Evolutionary conservation across 2,113 vertebrate genomes (phyloP).

Genomic region (Rhabdornis inornatus): DNA sequence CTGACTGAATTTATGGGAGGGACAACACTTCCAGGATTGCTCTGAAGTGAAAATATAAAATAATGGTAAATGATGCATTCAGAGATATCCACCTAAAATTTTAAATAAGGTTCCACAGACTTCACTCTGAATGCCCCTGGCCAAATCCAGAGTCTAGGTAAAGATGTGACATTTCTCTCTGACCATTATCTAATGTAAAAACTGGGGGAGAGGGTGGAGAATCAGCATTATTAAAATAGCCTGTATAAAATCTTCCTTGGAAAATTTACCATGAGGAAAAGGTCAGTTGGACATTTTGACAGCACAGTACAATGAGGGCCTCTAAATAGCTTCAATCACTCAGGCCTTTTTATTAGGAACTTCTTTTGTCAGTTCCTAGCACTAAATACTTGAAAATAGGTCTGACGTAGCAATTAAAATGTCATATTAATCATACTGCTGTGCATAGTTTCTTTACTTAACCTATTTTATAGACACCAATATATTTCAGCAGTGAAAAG

Average conservation of each 20-base stretch:
- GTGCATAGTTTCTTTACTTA: neutral
- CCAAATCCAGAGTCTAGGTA: neutral
- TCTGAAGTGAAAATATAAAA: accelerated
- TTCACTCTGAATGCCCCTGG: neutral
- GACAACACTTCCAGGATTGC: neutral
- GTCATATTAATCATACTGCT: neutral
- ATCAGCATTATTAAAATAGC: neutral
- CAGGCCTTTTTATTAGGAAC: neutral
- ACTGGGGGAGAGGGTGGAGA: neutral
- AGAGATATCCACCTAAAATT: neutral
- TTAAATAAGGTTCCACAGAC: neutral
- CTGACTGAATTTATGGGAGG: neutral
- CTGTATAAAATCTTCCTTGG: neutral
- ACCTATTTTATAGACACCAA: neutral
- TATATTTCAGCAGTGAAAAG: neutral
- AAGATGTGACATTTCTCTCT: neutral
- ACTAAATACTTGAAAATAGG: neutral
- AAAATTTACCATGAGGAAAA: conserved; percentile 14
- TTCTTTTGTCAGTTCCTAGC: neutral
- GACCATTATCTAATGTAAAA: neutral
- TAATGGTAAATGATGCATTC: neutral
- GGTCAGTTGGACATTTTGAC: conserved; percentile 47
- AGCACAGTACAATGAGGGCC: neutral
- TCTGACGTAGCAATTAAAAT: conserved; percentile 20
- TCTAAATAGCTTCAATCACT: neutral